phyloP scores from a whole-genome alignment of 2,797 vertebrate species.

The Pitangus sulphuratus region DNA sequence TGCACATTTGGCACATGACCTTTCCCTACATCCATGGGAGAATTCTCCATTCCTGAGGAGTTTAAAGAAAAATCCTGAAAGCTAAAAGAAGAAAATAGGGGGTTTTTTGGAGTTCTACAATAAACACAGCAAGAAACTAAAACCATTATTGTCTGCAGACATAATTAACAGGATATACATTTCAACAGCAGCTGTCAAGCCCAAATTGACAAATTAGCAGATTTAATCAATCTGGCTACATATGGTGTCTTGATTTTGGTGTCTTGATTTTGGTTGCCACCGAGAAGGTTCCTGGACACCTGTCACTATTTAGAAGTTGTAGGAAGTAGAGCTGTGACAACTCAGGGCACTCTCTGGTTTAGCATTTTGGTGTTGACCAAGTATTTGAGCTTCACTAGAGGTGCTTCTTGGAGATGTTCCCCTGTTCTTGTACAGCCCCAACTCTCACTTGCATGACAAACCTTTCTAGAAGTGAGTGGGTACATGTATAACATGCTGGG shows the following conservation, averaged over 20 bases:
- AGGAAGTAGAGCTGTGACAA: conserved; percentile 15
- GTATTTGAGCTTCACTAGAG: conserved; percentile 75
- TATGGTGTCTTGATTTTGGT: background rate
- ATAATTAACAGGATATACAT: background rate
- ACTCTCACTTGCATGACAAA: conserved; percentile 77
- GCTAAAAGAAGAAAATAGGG: background rate
- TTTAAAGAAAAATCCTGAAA: background rate
- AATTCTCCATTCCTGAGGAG: background rate
- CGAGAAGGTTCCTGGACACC: conserved; percentile 73
- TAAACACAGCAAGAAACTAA: background rate
- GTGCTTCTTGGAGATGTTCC: conserved; percentile 74
- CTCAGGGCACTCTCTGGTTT: conserved; percentile 74
- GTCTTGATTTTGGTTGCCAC: background rate
- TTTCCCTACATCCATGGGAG: background rate
- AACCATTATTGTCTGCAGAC: background rate
- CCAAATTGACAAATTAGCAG: background rate
- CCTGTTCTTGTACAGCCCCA: conserved; percentile 80
- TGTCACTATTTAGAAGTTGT: conserved; percentile 72
- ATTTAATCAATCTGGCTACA: background rate
- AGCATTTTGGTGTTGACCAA: conserved; percentile 74
- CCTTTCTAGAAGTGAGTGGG: conserved; percentile 41
- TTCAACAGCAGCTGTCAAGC: background rate
- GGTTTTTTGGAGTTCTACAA: background rate
- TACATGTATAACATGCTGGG: conserved; percentile 37
- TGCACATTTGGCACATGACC: background rate